phyloP scores from a whole-genome alignment of 2,888 invertebrate genomes.

The Callosobruchus maculatus region DNA sequence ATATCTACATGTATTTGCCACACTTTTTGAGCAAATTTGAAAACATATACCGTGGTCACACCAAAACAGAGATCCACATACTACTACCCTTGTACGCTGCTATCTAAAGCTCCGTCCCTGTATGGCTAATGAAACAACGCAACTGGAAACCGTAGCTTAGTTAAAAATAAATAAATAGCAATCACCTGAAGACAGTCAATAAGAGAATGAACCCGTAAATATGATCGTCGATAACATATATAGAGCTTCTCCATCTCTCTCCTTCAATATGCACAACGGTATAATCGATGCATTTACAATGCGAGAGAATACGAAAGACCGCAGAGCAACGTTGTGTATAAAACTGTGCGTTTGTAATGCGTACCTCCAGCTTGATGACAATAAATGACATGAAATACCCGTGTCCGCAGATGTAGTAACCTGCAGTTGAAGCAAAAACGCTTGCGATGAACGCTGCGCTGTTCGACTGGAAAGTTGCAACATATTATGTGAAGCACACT shows the following conservation, averaged over 20 bases:
- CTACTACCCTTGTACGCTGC: too few relatives aligned
- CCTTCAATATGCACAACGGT: conserved; percentile 28
- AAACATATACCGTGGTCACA: too few relatives aligned
- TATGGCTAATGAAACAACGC: not conserved
- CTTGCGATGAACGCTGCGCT: not conserved
- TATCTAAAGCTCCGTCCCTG: too few relatives aligned
- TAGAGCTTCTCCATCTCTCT: conserved; percentile 21
- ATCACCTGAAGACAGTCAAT: not conserved
- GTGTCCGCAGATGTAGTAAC: conserved; percentile 16
- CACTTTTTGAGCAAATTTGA: too few relatives aligned
- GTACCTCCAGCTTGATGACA: conserved; percentile 24
- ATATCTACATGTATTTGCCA: too few relatives aligned
- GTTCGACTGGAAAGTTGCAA: not conserved
- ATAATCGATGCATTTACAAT: conserved; percentile 20
- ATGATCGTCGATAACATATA: not conserved
- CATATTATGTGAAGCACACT: not conserved
- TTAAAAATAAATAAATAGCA: not conserved
- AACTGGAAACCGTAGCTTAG: not conserved
- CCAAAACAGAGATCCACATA: too few relatives aligned
- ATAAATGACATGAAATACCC: conserved; percentile 31
- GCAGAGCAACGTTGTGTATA: conserved; percentile 7
- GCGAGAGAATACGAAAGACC: conserved; percentile 28
- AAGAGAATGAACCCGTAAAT: not conserved
- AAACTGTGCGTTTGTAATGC: conserved; percentile 7
- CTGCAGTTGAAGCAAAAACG: not conserved